A percentile compares a stretch with the other conserved stretches of the same genome.
phyloP scores from a whole-genome alignment of 2,888 invertebrate genomes.

The Mesorhabditis spiculigera region DNA sequence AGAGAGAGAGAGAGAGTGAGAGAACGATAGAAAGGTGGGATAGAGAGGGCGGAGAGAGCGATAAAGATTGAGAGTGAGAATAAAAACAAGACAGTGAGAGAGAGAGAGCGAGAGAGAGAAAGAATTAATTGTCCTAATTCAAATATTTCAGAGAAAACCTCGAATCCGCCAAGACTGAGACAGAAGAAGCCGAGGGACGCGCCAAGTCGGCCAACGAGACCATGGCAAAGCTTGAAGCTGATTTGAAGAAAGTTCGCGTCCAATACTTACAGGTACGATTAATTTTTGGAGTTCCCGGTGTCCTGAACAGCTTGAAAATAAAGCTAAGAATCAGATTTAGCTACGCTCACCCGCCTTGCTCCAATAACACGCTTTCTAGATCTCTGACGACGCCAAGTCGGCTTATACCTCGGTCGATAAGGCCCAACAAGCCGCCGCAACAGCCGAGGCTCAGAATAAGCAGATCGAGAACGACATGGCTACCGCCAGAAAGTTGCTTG shows the following conservation, averaged over 20 bases:
- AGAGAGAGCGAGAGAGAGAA: neutral
- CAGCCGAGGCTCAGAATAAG: conserved; percentile 35
- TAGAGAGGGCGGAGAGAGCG: neutral
- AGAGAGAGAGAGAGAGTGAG: neutral
- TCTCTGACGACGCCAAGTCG: conserved; percentile 40
- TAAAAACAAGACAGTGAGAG: neutral
- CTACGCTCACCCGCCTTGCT: no score
- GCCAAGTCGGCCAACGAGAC: conserved; percentile 70
- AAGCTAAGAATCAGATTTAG: no score
- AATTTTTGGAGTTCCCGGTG: neutral
- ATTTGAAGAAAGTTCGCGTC: conserved; percentile 66
- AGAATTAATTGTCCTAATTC: neutral
- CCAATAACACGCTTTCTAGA: conserved; percentile 7
- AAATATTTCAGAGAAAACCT: conserved; percentile 25
- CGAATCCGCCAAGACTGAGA: conserved; percentile 25
- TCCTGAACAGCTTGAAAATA: neutral
- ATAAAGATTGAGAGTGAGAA: neutral
- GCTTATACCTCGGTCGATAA: conserved; percentile 32
- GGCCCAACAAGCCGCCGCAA: conserved; percentile 28
- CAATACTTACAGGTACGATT: conserved; percentile 26
- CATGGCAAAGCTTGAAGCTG: conserved; percentile 71
- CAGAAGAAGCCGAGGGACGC: conserved; percentile 24
- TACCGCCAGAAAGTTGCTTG: conserved; percentile 39
- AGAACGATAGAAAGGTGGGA: neutral
- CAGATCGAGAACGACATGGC: conserved; percentile 46